Percentiles rank a stretch among this genome's conserved stretches.
Conservation (phyloP, 2,888 invertebrate species). For the Chironomus tentans region DNA sequence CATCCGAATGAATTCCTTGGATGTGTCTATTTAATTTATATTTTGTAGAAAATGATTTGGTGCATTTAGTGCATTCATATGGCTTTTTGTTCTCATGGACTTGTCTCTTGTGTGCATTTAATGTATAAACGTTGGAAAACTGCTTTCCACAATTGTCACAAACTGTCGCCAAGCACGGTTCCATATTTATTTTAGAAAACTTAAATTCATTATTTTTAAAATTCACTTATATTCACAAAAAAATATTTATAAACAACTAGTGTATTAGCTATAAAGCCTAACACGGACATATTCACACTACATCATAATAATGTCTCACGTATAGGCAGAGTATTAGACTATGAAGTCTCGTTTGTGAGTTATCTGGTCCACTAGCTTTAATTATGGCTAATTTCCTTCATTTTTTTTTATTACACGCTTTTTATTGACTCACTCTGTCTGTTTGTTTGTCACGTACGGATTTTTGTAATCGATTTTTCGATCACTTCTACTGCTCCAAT, state of each 20-base stretch:
- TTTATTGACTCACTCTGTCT: too few relatives aligned
- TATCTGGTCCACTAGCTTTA: too few relatives aligned
- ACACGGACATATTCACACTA: too few relatives aligned
- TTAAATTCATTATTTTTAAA: neutral
- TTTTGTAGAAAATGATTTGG: neutral
- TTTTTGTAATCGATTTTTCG: too few relatives aligned
- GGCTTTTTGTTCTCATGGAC: neutral
- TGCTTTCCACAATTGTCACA: constrained; percentile 1
- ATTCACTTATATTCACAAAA: neutral
- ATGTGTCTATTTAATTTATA: neutral
- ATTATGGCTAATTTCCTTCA: too few relatives aligned
- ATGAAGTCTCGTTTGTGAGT: too few relatives aligned
- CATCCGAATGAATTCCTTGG: neutral
- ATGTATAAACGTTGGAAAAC: constrained; percentile 6
- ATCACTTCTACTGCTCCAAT: too few relatives aligned
- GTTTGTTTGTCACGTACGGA: too few relatives aligned
- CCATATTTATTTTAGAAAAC: neutral
- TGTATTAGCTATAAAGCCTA: too few relatives aligned
- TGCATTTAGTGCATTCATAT: neutral
- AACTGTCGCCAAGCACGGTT: neutral
- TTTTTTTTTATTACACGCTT: too few relatives aligned
- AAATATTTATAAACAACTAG: neutral
- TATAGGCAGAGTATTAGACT: too few relatives aligned
- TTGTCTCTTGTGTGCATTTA: neutral
- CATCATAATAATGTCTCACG: too few relatives aligned